These are phyloP conservation scores for Electrophaes corylata DNA, from an alignment of 2,888 invertebrate species.

Conservation along the genomic window DNA sequence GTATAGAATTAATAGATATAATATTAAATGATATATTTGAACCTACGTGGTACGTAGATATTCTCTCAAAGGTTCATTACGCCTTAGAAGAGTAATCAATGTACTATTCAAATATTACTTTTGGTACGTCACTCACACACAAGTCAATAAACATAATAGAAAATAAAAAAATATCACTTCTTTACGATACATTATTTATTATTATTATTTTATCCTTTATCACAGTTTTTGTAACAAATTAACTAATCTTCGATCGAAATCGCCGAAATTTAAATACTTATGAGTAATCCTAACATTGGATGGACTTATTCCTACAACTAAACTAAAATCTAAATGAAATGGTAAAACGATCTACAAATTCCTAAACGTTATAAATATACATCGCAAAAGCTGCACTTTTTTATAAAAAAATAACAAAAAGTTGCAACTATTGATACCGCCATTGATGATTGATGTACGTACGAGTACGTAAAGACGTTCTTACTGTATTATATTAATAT, in stretches of 20 bases:
- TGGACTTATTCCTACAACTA: constrained; percentile 3
- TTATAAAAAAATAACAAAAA: constrained; percentile 62
- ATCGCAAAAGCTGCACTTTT: constrained; percentile 60
- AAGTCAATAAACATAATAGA: neutral
- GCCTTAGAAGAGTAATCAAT: no score
- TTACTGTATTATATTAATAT: neutral
- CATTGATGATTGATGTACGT: neutral
- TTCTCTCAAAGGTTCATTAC: no score
- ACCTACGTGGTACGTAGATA: no score
- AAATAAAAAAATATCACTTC: constrained; percentile 7
- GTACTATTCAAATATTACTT: no score
- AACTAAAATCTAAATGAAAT: neutral
- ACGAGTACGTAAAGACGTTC: neutral
- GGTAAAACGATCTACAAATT: neutral
- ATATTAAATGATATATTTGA: no score
- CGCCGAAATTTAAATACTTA: constrained; percentile 31
- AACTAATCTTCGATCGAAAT: constrained; percentile 33
- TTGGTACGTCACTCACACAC: no score
- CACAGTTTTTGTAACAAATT: constrained; percentile 42
- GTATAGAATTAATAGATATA: no score
- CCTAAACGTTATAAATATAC: neutral
- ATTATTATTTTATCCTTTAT: constrained; percentile 33
- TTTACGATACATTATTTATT: constrained; percentile 13
- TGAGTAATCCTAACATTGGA: neutral
- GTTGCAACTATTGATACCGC: constrained; percentile 52